Evolutionary conservation across 2,888 invertebrate species (phyloP), one percentile per base, ranked within the genome.

Genomic region (Perithous albicinctus): DNA sequence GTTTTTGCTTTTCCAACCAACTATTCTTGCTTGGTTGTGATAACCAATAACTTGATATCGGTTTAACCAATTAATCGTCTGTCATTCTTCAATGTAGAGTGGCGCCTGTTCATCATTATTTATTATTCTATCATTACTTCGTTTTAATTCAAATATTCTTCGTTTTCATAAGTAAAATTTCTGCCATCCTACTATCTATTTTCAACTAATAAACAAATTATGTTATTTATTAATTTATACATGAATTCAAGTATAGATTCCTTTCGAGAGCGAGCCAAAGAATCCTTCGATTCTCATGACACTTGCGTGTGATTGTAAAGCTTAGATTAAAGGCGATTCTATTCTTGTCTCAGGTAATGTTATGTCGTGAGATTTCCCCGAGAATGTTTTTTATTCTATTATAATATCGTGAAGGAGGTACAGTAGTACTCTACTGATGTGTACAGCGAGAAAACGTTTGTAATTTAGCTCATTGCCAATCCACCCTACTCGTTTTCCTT

Each of bases 401-500:
- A 29, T 8, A 32, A 18, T 72, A 70, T 54, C 54, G 61, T 10
- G 32, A 20, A 41, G 29, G 10, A 12, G 26, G 5, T 46, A 48
- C 18, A 12, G 15, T 18, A 26, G 15, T 43, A 23, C 12, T 59
- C n/a, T n/a, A n/a, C 7, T 15, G 26, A n/a, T 29, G 29, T 51
- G 7, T 8, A 20, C 56, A 64, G 43, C 43, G 74, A 63, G 75
- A 73, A 78, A 73, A 73, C 23, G 32, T 63, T 63, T 8, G 67
- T n/a, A 56, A 69, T 74, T 70, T 63, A 43, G 61, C 41, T 74
- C 79, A 75, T 80, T 64, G 67, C 54, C 54, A 35, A 80, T 64
- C 20, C 69, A 54, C 63, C 63, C 69, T 54, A 20, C 46, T 18
- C 10, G 46, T 48, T 64, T 56, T 46, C 69, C 51, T 75, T 26